Percentiles rank a stretch among this genome's conserved stretches.
Conservation (phyloP, 2,797 vertebrate species). For the Leptoclinus maculatus region DNA sequence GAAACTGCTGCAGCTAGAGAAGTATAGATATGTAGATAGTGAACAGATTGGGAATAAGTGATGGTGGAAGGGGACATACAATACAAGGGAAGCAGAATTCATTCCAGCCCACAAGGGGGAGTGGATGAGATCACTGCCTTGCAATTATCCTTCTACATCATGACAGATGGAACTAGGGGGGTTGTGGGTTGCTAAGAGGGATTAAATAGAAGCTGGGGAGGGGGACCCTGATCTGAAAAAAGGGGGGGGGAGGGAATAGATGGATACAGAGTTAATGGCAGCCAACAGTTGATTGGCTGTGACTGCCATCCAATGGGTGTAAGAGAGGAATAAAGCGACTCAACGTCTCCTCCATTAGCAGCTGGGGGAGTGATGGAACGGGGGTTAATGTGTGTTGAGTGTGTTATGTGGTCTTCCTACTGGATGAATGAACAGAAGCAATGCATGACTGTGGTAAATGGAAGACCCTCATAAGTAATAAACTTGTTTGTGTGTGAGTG, state of each 20-base stretch:
- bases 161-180: slow-evolving; percentile 61
- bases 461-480: not conserved
- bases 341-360: slow-evolving; percentile 78
- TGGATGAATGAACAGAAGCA: slow-evolving; percentile 29
- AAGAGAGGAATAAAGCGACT: slow-evolving; percentile 82
- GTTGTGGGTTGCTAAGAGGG: slow-evolving; percentile 38
- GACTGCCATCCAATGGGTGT: slow-evolving; percentile 65
- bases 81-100: slow-evolving; percentile 11
- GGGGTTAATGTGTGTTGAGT: slow-evolving; percentile 31
- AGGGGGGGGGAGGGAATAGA: slow-evolving; percentile 14
- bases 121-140: not conserved
- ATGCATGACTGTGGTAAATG: slow-evolving; percentile 9
- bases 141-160: slow-evolving; percentile 35
- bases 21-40: slow-evolving; percentile 9
- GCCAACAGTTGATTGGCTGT: slow-evolving; percentile 71
- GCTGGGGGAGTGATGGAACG: slow-evolving; percentile 64
- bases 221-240: slow-evolving; percentile 13
- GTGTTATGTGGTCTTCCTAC: slow-evolving; percentile 24
- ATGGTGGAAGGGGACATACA: slow-evolving; percentile 21
- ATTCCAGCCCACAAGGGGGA: slow-evolving; percentile 55
- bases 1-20: slow-evolving; percentile 45
- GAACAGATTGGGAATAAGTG: slow-evolving; percentile 27
- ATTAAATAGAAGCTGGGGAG: slow-evolving; percentile 52
- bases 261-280: slow-evolving; percentile 48
- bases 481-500: not conserved